Conservation (phyloP, 2,888 invertebrate species). For the Tortricodes alternella region DNA sequence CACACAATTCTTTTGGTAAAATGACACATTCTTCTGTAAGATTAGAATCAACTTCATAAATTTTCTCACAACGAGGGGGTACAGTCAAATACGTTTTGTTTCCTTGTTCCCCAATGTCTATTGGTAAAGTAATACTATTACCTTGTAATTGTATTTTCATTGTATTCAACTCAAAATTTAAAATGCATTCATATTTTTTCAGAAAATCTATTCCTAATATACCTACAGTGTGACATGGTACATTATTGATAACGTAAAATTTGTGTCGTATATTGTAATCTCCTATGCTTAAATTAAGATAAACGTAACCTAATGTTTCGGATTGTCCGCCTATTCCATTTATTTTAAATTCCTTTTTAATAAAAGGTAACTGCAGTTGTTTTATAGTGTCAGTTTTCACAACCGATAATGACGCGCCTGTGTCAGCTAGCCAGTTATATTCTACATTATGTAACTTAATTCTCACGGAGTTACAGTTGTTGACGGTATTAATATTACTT, state of each 20-base stretch:
- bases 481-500: too few species aligned
- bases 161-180: neutral
- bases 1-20: neutral
- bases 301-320: neutral
- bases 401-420: neutral
- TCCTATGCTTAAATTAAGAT: neutral
- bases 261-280: neutral
- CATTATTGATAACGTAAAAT: neutral
- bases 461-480: too few species aligned
- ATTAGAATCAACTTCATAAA: neutral
- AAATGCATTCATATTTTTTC: neutral
- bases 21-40: neutral
- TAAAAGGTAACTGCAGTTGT: neutral
- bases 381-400: neutral
- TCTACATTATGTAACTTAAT: too few species aligned
- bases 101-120: neutral
- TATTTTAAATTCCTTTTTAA: neutral
- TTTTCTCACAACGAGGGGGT: neutral
- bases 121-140: neutral
- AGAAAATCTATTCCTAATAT: neutral
- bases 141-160: neutral
- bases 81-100: neutral
- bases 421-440: neutral
- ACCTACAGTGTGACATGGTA: neutral
- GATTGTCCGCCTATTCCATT: neutral